A percentile compares a stretch with the other conserved stretches of the same genome.
phyloP scores from a whole-genome alignment of 1,140 invertebrate species.

The Pogonomyrmex barbatus region DNA sequence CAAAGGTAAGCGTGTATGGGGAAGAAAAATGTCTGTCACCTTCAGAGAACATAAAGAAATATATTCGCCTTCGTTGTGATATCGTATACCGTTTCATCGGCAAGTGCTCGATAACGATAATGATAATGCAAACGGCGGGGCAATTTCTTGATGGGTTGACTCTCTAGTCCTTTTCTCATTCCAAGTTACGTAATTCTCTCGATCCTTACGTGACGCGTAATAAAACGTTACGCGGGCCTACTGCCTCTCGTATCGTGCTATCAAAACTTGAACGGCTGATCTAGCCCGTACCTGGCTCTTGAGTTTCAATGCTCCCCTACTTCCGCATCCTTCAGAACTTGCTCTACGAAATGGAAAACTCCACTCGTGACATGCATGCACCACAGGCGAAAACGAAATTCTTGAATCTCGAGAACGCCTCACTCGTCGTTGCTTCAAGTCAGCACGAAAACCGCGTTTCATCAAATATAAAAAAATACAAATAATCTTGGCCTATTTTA shows the following conservation, averaged over 20 bases:
- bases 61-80: background rate
- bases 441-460: background rate
- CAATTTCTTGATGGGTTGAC: background rate
- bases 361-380: conserved; percentile 58
- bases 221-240: conserved; percentile 32
- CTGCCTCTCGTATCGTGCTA: conserved; percentile 25
- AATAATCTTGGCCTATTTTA: background rate
- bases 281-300: conserved; percentile 79
- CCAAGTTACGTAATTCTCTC: conserved; percentile 30
- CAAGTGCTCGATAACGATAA: conserved; percentile 38
- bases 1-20: conserved; percentile 90
- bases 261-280: conserved; percentile 33
- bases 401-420: background rate
- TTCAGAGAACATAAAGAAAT: background rate
- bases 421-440: background rate
- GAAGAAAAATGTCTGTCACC: background rate
- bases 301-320: conserved; percentile 70
- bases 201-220: conserved; percentile 42
- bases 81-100: background rate
- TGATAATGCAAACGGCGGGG: background rate
- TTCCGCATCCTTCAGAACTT: conserved; percentile 82
- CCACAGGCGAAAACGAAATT: conserved; percentile 20
- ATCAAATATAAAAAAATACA: background rate
- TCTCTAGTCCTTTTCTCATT: conserved; percentile 3
- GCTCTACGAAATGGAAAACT: conserved; percentile 58